A percentile compares a stretch with the other conserved stretches of the same genome.
phyloP scores from a whole-genome alignment of 2,113 vertebrate species.

The Brienomyrus brachyistius region DNA sequence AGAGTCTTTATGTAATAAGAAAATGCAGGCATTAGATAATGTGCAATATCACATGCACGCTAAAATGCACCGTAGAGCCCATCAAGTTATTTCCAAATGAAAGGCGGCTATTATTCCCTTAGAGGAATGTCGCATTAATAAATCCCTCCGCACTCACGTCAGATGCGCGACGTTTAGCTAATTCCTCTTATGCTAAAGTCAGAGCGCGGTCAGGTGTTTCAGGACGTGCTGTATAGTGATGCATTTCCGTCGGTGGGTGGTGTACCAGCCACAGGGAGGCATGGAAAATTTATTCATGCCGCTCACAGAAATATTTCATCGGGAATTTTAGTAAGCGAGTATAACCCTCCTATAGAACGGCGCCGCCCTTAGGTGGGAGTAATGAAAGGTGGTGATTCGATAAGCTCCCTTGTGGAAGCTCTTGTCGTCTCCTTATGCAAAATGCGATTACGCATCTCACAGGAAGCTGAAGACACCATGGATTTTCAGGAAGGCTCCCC shows the following conservation, averaged over 20 bases:
- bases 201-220: neutral
- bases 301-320: neutral
- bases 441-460: slow-evolving; percentile 54
- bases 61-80: neutral
- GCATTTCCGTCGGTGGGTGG: neutral
- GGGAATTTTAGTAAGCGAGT: neutral
- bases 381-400: slow-evolving; percentile 56
- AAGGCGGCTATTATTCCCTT: neutral
- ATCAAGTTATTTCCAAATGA: neutral
- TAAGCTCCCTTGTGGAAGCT: slow-evolving; percentile 53
- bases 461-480: slow-evolving; percentile 33
- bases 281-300: neutral
- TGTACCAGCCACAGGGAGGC: neutral
- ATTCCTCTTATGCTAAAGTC: neutral
- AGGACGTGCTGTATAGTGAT: neutral
- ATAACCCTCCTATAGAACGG: neutral
- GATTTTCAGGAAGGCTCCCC: slow-evolving; percentile 18
- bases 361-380: slow-evolving; percentile 34
- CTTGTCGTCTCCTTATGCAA: slow-evolving; percentile 48
- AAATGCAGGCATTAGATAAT: neutral
- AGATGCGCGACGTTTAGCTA: neutral
- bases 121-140: neutral
- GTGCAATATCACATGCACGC: neutral
- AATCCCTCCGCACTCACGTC: neutral
- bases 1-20: neutral